Evolutionary conservation across 2,113 vertebrate species (phyloP).

Genomic region (Mesocricetus auratus): DNA sequence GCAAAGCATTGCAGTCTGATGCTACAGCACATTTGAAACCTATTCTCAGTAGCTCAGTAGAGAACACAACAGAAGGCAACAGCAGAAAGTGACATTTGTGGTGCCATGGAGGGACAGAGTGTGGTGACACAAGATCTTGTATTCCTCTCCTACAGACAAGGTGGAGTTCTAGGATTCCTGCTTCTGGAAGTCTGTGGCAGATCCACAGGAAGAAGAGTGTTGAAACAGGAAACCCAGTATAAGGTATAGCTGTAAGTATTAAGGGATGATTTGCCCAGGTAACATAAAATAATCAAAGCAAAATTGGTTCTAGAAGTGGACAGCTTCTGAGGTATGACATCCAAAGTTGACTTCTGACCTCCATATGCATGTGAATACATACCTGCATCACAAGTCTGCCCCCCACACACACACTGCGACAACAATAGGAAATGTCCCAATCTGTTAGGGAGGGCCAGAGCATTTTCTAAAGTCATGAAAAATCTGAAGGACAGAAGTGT

Average conservation of each 20-base stretch:
- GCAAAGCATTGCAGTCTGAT: neutral
- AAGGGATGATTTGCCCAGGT: neutral
- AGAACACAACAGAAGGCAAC: neutral
- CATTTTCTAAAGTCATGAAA: neutral
- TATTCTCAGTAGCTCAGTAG: neutral
- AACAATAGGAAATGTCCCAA: neutral
- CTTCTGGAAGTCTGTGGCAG: neutral
- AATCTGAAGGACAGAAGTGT: neutral
- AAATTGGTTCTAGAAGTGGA: neutral
- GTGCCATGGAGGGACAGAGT: neutral
- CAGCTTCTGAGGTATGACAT: neutral
- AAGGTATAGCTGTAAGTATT: too few species aligned
- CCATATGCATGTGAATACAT: too few species aligned
- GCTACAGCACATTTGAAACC: accelerated
- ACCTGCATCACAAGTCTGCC: too few species aligned
- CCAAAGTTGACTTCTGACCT: neutral
- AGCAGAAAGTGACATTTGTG: neutral
- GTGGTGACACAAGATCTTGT: neutral
- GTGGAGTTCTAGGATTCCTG: accelerated
- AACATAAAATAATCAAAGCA: neutral
- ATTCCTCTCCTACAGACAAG: neutral
- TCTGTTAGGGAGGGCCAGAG: neutral
- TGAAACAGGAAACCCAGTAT: neutral
- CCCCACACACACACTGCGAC: neutral
- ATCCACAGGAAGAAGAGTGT: neutral